A percentile compares a stretch with the other conserved stretches of the same genome.
phyloP scores from a whole-genome alignment of 1,140 invertebrate genomes.

The Cherax destructor region DNA sequence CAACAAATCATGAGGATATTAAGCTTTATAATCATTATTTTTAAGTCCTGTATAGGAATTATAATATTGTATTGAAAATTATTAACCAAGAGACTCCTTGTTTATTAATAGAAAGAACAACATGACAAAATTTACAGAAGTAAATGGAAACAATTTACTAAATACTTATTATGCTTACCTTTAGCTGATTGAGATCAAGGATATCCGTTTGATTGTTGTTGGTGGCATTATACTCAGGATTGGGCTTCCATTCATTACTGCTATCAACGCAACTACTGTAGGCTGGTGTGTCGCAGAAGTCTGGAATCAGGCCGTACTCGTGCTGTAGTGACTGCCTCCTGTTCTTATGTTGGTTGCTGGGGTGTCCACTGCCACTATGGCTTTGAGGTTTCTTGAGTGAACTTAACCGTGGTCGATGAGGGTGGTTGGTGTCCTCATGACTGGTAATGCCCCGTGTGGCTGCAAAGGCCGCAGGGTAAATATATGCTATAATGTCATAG shows the following conservation, averaged over 20 bases:
- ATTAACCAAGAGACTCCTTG: background rate
- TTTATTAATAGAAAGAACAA: background rate
- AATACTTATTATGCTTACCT: conserved; percentile 19
- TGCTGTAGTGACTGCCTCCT: conserved; percentile 12
- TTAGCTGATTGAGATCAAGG: conserved; percentile 64
- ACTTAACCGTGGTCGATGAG: conserved; percentile 69
- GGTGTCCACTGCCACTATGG: conserved; percentile 33
- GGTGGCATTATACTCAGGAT: conserved; percentile 18
- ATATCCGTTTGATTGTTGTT: conserved; percentile 64
- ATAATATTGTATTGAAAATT: background rate
- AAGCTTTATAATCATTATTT: no score
- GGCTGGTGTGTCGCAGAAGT: conserved; percentile 35
- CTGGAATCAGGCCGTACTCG: background rate
- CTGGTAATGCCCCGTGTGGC: conserved; percentile 60
- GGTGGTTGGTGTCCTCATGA: conserved; percentile 59
- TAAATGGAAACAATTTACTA: background rate
- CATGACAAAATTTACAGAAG: background rate
- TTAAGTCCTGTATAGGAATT: background rate
- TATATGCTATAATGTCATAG: conserved; percentile 68
- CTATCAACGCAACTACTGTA: conserved; percentile 1
- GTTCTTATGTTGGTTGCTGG: conserved; percentile 28
- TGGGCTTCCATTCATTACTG: background rate
- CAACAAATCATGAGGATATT: no score
- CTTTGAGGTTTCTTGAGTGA: conserved; percentile 41
- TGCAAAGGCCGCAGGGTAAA: conserved; percentile 71